Conservation (phyloP, 1,140 invertebrate species). For the Propsilocerus akamusi region DNA sequence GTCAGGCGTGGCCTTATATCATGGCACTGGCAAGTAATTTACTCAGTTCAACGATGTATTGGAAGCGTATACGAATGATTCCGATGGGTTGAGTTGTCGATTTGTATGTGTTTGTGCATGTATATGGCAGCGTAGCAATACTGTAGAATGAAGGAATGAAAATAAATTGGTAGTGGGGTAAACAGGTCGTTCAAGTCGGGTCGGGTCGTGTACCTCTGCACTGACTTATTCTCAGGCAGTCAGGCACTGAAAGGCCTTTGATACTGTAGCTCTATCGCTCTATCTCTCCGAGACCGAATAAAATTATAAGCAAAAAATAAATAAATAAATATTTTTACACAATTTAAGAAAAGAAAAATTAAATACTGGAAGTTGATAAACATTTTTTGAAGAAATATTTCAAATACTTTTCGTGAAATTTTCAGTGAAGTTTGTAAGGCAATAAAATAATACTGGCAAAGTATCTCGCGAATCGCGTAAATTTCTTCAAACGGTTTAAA, state of each 20-base stretch:
- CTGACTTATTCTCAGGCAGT: conserved; percentile 25
- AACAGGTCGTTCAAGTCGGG: conserved; percentile 23
- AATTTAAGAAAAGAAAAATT: conserved; percentile 10
- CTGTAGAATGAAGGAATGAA: conserved; percentile 1
- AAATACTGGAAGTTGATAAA: conserved; percentile 8
- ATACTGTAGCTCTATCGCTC: conserved; percentile 25
- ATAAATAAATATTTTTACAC: neutral
- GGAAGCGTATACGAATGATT: neutral
- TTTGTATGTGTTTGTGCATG: neutral
- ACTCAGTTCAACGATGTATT: too few species aligned
- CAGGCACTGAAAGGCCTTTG: conserved; percentile 26
- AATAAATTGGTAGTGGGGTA: conserved; percentile 3
- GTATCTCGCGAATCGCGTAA: too few species aligned
- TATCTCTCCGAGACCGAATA: neutral
- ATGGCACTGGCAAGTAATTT: too few species aligned
- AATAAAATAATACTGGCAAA: neutral
- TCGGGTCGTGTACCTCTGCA: conserved; percentile 28
- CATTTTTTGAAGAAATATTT: conserved; percentile 4
- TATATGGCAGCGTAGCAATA: neutral
- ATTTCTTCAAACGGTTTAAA: too few species aligned
- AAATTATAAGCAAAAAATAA: neutral
- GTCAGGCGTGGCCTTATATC: neutral
- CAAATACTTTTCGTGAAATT: conserved; percentile 18
- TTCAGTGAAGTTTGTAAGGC: neutral
- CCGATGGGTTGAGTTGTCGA: neutral